Percentiles rank a stretch among this genome's conserved stretches.
Conservation (phyloP, 2,797 vertebrate species). For the Ctenosaura bakeri region DNA sequence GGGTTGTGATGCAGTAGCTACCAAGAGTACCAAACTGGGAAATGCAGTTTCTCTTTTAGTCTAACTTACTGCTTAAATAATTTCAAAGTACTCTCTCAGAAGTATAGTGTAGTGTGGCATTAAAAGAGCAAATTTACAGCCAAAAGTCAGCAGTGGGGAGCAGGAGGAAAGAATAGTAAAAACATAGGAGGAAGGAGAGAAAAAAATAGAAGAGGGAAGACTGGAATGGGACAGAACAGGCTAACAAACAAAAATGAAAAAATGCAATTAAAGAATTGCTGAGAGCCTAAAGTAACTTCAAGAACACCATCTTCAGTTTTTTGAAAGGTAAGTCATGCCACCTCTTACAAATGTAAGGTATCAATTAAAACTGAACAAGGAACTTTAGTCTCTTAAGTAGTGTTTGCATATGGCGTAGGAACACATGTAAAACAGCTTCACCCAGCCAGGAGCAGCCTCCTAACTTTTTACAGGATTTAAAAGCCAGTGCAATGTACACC, state of each 20-base stretch:
- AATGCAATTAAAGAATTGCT: background rate
- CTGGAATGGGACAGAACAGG: background rate
- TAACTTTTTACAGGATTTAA: background rate
- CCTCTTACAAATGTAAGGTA: background rate
- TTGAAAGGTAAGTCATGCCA: background rate
- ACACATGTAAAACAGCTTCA: background rate
- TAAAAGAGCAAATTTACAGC: background rate
- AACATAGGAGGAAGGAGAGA: background rate
- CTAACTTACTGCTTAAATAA: background rate
- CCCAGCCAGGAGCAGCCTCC: background rate
- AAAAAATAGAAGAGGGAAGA: too few relatives aligned
- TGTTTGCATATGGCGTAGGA: background rate
- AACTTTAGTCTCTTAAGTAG: background rate
- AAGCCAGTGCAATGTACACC: background rate
- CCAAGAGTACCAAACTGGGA: background rate
- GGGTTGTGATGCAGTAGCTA: background rate
- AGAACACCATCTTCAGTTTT: background rate
- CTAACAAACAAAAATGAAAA: background rate
- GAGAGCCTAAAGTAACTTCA: background rate
- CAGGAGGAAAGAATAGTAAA: background rate
- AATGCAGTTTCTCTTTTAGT: background rate
- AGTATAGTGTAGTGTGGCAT: background rate
- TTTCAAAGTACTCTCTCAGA: background rate
- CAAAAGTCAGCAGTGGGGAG: background rate
- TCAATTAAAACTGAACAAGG: background rate